These are phyloP conservation scores for Alviniconcha strummeri DNA, from an alignment of 2,888 invertebrate genomes.

Conservation along the genomic window DNA sequence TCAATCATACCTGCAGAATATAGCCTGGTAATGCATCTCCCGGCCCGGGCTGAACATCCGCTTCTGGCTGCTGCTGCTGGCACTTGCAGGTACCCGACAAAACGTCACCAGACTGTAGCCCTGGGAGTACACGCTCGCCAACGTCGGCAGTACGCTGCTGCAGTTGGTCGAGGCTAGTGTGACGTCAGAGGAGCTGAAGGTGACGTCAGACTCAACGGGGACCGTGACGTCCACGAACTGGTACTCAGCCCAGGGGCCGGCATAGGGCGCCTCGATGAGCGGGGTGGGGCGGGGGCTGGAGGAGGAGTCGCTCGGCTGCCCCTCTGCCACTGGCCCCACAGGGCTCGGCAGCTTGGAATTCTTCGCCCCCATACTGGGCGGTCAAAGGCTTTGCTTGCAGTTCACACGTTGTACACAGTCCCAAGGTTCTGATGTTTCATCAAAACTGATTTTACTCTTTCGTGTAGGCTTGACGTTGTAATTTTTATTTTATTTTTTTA, in stretches of 20 bases:
- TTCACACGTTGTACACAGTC: too few relatives aligned
- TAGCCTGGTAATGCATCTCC: conserved; percentile 25
- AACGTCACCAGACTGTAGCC: conserved; percentile 30
- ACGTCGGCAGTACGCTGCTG: not conserved
- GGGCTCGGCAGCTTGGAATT: not conserved
- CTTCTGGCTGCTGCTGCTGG: not conserved
- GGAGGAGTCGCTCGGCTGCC: conserved; percentile 1
- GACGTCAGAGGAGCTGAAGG: conserved; percentile 28
- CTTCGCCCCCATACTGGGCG: not conserved
- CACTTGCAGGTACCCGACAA: not conserved
- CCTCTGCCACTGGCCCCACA: not conserved
- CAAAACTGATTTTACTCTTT: too few relatives aligned
- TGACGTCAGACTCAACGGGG: conserved; percentile 28
- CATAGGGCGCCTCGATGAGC: conserved; percentile 29
- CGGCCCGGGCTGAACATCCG: conserved; percentile 16
- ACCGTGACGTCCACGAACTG: conserved; percentile 32
- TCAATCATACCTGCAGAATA: conserved; percentile 25
- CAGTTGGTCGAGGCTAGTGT: conserved; percentile 22
- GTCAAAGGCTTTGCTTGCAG: too few relatives aligned
- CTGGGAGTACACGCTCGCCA: conserved; percentile 18
- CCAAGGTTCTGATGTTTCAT: too few relatives aligned
- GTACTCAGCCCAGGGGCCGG: conserved; percentile 30
- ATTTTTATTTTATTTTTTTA: not conserved
- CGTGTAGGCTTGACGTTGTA: not conserved
- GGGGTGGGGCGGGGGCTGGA: conserved; percentile 9